Evolutionary conservation across 1,140 invertebrate species (phyloP), one percentile per base, ranked within the genome.

Genomic region (Cydia splendana): DNA sequence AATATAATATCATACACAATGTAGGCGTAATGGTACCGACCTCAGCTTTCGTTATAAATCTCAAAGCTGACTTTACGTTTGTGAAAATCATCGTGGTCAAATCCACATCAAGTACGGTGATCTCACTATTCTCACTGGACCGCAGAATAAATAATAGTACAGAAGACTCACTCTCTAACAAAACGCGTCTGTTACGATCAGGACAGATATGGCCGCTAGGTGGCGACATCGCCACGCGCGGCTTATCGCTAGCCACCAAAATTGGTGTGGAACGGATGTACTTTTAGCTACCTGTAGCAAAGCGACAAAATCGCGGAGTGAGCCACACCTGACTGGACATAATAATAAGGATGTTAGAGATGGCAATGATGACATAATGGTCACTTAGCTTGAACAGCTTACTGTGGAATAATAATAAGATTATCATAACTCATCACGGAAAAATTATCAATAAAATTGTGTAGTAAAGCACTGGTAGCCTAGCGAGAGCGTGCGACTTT

Each of bases 11-110:
- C 57, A 62, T 62, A 62, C 18, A 38, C 18, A 38, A 71, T 18
- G 67, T 71, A 71, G 67, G 67, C 34, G 67, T 71, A 69, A 69
- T 18, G 18, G 4, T 42, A 10, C 20, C 18, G 67, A 18, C 67
- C 67, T 71, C 2, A 18, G 34, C 34, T n/a, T 71, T 38, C 18
- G 38, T 15, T n/a, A 69, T 10, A 42, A 9, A 71, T 28, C n/a
- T 38, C 6, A 20, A 38, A 67, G 67, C 38, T 71, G 67, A 71
- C 67, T 38, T 71, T 71, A 20, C 34, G 34, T 45, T 71, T 38
- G 5, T 38, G 67, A 71, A 18, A 71, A 42, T 71, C 38, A 71
- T 38, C 34, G 67, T 38, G 67, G 67, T 69, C 38, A 71, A 67
- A 24, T 69, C 30, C 15, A 69, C 20, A 15, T n/a, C 30, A n/a